phyloP scores from a whole-genome alignment of 2,113 vertebrate genomes.

The Anseranas semipalmata region DNA sequence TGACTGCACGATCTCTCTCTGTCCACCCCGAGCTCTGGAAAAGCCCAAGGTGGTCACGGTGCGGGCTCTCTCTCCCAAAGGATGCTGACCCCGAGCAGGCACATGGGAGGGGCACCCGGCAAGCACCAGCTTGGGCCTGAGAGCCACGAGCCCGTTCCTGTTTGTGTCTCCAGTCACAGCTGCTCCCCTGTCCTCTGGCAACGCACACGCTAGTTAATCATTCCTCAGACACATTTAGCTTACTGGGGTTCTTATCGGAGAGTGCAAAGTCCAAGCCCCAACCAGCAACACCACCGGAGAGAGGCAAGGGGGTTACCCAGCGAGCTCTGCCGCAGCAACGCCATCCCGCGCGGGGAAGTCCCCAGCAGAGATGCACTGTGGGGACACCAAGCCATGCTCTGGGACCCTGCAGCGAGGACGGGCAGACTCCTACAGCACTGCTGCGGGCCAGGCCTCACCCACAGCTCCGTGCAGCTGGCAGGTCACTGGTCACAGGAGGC shows the following conservation, averaged over 20 bases:
- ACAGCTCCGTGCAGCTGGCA: background rate
- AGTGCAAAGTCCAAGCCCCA: conserved; percentile 78
- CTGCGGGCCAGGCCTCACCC: background rate
- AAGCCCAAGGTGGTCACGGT: accelerated
- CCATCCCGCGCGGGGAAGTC: background rate
- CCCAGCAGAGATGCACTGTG: accelerated
- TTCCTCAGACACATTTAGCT: conserved; percentile 71
- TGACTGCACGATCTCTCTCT: too few relatives aligned
- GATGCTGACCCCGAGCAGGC: background rate
- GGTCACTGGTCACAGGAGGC: background rate
- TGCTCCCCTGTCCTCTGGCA: conserved; percentile 64
- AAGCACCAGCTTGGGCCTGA: background rate
- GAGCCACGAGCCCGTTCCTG: background rate
- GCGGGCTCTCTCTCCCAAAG: background rate
- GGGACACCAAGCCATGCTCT: background rate
- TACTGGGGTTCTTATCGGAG: conserved; percentile 69
- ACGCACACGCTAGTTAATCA: conserved; percentile 70
- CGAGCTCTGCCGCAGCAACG: background rate
- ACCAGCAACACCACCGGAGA: background rate
- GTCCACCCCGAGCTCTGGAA: background rate
- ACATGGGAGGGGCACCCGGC: accelerated
- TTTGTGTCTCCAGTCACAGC: background rate
- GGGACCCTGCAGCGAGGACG: background rate
- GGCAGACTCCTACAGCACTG: background rate
- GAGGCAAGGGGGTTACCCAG: conserved; percentile 48